Conservation (phyloP, 1,140 invertebrate species). For the Drosophila repleta region DNA sequence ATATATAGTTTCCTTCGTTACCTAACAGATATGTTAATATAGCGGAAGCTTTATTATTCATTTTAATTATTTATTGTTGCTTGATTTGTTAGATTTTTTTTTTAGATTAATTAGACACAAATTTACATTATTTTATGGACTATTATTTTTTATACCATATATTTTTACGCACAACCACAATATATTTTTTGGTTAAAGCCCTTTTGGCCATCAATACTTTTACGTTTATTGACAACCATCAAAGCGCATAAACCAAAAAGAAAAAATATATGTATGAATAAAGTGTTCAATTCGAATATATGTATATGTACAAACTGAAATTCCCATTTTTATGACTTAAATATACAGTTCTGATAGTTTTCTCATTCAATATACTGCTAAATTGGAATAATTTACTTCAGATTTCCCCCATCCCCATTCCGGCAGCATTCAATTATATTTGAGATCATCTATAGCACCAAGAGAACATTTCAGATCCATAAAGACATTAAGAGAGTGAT, state of each 20-base stretch:
- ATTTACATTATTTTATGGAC: conserved; percentile 43
- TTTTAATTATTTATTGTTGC: conserved; percentile 14
- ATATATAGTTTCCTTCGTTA: conserved; percentile 2
- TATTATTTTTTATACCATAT: conserved; percentile 22
- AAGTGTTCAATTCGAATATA: no score
- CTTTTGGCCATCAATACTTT: background rate
- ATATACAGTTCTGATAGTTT: no score
- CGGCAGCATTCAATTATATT: no score
- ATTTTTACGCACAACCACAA: conserved; percentile 58
- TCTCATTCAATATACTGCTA: no score
- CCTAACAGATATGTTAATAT: conserved; percentile 35
- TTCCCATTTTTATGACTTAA: no score
- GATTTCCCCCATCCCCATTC: no score
- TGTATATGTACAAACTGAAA: no score
- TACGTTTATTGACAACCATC: background rate
- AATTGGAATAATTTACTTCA: background rate
- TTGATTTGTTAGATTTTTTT: background rate
- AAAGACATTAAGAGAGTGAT: no score
- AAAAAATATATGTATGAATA: background rate
- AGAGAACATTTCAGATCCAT: no score
- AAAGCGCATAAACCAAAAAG: background rate
- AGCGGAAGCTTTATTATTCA: conserved; percentile 22
- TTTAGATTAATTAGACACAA: conserved; percentile 34
- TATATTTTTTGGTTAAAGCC: conserved; percentile 5
- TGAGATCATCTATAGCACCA: no score